phyloP scores from a whole-genome alignment of 2,888 invertebrate genomes.

The Alloplasta piceator region DNA sequence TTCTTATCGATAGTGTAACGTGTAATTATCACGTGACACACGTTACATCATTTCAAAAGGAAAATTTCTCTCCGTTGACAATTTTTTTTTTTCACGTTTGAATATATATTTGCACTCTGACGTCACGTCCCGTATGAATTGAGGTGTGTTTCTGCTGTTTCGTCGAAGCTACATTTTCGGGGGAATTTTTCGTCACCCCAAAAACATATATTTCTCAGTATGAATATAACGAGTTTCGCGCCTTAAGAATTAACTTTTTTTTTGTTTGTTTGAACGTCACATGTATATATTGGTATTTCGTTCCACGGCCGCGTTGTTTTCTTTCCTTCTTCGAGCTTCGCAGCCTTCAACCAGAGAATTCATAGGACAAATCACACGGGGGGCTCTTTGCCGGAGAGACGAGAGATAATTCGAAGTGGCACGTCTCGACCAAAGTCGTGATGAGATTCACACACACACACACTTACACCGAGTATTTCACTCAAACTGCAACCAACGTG shows the following conservation, averaged over 20 bases:
- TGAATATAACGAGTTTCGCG: not conserved
- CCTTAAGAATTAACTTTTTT: not conserved
- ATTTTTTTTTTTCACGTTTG: not conserved
- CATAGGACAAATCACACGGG: conserved; percentile 12
- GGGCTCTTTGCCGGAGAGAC: conserved; percentile 1
- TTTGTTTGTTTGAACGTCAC: conserved; percentile 16
- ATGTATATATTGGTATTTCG: not conserved
- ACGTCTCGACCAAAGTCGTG: conserved; percentile 47
- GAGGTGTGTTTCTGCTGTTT: not conserved
- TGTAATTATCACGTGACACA: not conserved
- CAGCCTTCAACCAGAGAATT: conserved; percentile 15
- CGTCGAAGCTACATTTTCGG: not conserved
- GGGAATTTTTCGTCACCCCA: not conserved
- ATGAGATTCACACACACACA: not conserved
- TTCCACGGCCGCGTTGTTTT: conserved; percentile 21
- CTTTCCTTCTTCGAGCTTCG: conserved; percentile 10
- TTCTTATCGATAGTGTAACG: not conserved
- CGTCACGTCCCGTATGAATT: not conserved
- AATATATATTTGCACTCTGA: conserved; percentile 7
- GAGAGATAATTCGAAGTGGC: conserved; percentile 22
- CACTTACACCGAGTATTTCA: too few species aligned
- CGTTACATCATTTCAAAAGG: not conserved
- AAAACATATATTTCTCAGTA: not conserved
- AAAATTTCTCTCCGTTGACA: not conserved
- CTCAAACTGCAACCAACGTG: too few species aligned